These are phyloP conservation scores for Myiagra hebetior DNA, from an alignment of 2,113 vertebrate genomes.

Conservation along the genomic window DNA sequence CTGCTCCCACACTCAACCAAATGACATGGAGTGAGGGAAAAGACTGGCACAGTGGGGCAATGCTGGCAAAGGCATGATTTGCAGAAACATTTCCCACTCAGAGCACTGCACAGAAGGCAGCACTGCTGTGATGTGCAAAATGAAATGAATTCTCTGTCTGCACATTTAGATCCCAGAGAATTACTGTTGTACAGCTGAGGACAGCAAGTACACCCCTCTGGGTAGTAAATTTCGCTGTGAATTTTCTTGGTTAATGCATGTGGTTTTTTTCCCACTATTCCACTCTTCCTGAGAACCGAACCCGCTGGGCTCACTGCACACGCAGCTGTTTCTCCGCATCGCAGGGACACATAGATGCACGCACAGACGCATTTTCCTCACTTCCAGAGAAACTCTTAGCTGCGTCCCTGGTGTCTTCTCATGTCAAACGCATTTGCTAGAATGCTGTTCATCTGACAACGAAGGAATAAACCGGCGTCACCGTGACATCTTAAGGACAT, in stretches of 20 bases:
- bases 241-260: not conserved
- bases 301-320: not conserved
- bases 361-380: rapidly evolving
- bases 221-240: not conserved
- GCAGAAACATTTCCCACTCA: not conserved
- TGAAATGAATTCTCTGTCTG: rapidly evolving
- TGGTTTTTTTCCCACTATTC: not conserved
- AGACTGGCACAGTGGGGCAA: not conserved
- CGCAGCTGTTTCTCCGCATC: not conserved
- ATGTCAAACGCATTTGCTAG: no score
- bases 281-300: not conserved
- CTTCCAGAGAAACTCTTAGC: not conserved
- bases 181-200: not conserved
- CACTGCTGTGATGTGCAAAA: not conserved
- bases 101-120: not conserved
- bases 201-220: not conserved
- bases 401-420: not conserved
- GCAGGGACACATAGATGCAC: rapidly evolving
- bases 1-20: not conserved
- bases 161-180: not conserved
- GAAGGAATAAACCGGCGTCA: not conserved
- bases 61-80: not conserved
- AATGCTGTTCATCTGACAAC: not conserved
- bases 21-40: not conserved
- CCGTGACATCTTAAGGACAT: no score